Percentiles rank a stretch among this genome's conserved stretches.
Conservation (phyloP, 2,888 invertebrate genomes). For the Folsomia candida region DNA sequence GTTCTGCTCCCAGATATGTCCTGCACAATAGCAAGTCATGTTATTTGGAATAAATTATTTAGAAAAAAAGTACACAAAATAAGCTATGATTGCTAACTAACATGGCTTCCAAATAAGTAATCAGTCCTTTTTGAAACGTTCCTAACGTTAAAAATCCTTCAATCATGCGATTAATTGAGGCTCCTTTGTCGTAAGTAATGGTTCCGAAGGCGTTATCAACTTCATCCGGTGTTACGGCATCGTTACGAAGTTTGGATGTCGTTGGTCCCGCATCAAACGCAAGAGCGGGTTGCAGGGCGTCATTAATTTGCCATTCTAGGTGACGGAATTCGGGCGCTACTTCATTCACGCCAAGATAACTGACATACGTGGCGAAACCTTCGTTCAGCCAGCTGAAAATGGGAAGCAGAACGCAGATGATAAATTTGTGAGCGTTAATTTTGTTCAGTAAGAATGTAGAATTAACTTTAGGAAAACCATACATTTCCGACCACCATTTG, state of each 20-base stretch:
- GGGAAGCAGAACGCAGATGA: no score
- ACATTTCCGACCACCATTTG: conserved; percentile 16
- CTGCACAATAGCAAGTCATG: no score
- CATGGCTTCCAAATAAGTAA: not conserved
- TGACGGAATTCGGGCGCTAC: not conserved
- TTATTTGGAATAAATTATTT: no score
- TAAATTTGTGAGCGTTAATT: no score
- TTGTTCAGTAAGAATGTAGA: no score
- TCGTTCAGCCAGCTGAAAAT: not conserved
- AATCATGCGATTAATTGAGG: not conserved
- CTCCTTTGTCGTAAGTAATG: not conserved
- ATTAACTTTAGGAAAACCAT: no score
- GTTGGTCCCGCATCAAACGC: not conserved
- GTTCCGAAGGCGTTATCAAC: not conserved
- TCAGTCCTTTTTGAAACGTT: not conserved
- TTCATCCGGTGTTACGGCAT: not conserved
- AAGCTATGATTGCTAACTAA: no score
- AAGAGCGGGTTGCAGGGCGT: not conserved
- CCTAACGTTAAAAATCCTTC: not conserved
- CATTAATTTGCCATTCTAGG: not conserved
- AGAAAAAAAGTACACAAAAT: no score
- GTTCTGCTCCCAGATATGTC: not conserved
- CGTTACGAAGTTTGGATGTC: not conserved
- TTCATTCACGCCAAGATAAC: not conserved
- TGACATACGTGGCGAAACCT: not conserved